Base-by-base conservation (phyloP, 2,888 invertebrate genomes). In the Anoncus sp. region DNA sequence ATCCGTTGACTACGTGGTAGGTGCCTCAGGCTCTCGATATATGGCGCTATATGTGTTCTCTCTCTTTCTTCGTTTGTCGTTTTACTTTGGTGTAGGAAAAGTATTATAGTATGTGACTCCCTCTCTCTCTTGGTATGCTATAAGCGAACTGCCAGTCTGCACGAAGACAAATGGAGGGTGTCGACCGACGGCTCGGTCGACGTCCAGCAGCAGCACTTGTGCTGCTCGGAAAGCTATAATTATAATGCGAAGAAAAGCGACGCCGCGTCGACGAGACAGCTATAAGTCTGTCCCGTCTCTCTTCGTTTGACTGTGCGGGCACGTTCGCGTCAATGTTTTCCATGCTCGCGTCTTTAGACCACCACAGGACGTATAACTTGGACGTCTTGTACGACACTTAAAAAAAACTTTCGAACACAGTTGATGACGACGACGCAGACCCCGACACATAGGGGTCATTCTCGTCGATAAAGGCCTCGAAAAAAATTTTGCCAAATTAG, bases 191-290 rank as follows among this genome's bases (percentile, higher is more conserved):
- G 91, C 90, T 88, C 89, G 91, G 43, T 70, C 77, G 74, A 66
- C 74, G 74, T 78, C 77, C 75, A 75, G 69, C 70, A 70, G 55
- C 74, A 74, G 65, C n/a, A n/a, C n/a, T n/a, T n/a, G 70, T 55
- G 91, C 91, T 91, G 91, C 91, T 91, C 90, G 91, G 91, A 88
- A 91, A 92, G 92, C 91, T 90, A 91, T 92, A 92, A 92, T 92
- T 92, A 92, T 91, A 91, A 91, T 92, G 91, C 90, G 91, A 91
- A 91, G 90, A 82, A 82, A 76, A 79, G 80, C 81, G 72, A 67
- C 67, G 67, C 40, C 71, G 57, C 66, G 62, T 72, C 65, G 71
- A 75, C 62, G 57, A 78, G 70, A 70, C 77, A 62, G 53, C 74
- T 74, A 69, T 69, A 31, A 62, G 60, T 12, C 43, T 20, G 22